phyloP scores from a whole-genome alignment of 2,797 vertebrate genomes.

The Onychomys leucogaster region DNA sequence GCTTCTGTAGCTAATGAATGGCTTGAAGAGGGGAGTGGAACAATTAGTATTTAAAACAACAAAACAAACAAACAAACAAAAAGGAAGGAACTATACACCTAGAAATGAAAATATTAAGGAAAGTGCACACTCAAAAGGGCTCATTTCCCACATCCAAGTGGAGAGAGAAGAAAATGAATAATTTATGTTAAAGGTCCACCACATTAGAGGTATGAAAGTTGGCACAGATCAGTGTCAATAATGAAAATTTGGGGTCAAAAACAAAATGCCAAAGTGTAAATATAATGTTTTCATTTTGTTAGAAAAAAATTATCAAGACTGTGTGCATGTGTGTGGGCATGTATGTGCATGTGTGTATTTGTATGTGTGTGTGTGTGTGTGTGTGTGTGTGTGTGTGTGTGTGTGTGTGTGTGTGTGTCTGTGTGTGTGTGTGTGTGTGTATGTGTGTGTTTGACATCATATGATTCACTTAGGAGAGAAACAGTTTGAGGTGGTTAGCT shows the following conservation, averaged over 20 bases:
- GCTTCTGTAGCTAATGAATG: neutral
- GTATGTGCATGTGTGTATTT: neutral
- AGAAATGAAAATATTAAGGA: neutral
- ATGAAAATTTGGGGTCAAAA: neutral
- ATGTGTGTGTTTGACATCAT: neutral
- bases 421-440: neutral
- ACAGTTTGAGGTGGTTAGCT: neutral
- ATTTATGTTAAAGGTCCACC: neutral
- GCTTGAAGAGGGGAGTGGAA: neutral
- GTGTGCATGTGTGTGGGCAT: too few relatives aligned
- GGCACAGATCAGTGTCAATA: neutral
- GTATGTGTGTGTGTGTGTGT: neutral
- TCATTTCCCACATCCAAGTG: neutral
- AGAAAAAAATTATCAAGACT: neutral
- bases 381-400: neutral
- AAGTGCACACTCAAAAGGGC: neutral
- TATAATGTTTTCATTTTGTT: neutral
- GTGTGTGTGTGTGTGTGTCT: neutral
- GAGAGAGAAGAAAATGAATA: neutral
- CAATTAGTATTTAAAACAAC: too few relatives aligned
- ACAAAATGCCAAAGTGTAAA: neutral
- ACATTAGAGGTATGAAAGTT: neutral
- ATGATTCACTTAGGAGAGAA: neutral
- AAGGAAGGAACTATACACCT: neutral
- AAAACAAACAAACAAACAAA: neutral